Conservation (phyloP, 1,140 invertebrate genomes). For the Delia radicum region DNA sequence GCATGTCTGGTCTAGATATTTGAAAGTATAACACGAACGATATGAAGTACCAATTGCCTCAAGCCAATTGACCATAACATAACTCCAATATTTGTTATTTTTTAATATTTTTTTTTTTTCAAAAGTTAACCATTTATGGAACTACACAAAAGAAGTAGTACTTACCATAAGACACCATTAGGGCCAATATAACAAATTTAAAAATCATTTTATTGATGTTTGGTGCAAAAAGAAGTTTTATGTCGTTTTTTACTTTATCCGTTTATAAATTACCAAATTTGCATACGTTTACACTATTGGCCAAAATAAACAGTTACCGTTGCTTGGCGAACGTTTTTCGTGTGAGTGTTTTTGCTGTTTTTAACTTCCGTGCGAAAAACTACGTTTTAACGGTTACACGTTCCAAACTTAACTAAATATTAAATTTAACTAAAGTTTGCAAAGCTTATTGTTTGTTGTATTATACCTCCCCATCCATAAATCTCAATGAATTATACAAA, state of each 20-base stretch:
- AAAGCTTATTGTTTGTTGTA: slow-evolving; percentile 35
- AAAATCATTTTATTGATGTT: not conserved
- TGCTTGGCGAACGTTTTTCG: not conserved
- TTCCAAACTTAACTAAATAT: slow-evolving; percentile 51
- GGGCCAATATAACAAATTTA: slow-evolving; percentile 8
- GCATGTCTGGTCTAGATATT: not conserved
- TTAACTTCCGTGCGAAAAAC: slow-evolving; percentile 28
- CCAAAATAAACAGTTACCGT: not conserved
- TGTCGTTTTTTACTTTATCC: not conserved
- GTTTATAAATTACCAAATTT: slow-evolving; percentile 4
- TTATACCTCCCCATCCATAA: not conserved
- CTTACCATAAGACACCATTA: slow-evolving; percentile 12
- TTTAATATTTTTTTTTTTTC: not conserved
- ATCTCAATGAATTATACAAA: not conserved
- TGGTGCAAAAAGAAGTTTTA: not conserved
- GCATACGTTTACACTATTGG: slow-evolving; percentile 3
- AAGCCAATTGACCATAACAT: slow-evolving; percentile 14
- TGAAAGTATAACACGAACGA: slow-evolving; percentile 15
- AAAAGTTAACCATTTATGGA: not conserved
- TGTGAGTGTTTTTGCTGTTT: not conserved
- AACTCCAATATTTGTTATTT: not conserved
- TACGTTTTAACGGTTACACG: slow-evolving; percentile 53
- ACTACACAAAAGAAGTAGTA: no score
- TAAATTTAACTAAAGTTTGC: slow-evolving; percentile 41
- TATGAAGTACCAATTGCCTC: slow-evolving; percentile 19